Evolutionary conservation across 2,113 vertebrate species (phyloP), one percentile per base, ranked within the genome.

Genomic region (Labeo catla): DNA sequence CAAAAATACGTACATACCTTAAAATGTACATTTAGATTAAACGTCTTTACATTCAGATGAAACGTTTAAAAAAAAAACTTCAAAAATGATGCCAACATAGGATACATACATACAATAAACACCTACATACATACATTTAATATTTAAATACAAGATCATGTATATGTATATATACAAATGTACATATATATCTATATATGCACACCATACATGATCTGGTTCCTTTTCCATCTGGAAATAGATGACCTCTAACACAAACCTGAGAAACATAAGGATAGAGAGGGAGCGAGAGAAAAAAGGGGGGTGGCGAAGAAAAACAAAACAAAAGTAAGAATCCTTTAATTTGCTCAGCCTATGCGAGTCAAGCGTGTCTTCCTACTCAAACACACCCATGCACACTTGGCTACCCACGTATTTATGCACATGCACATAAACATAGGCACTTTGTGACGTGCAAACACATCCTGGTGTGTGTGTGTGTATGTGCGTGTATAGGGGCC

Each of bases 351-450:
- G 84, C 52, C 73, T 39, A 77, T 85, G 39, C 63, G 68, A 86
- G 45, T 76, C 78, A 86, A 66, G 72, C 80, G 23, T 76, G 70
- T 65, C 86, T 74, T 74, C 77, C 77, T 45, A 88, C 83, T 59
- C 54, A 82, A 68, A 81, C 78, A 79, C 77, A 16, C 87, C 83
- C 83, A 76, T 72, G 61, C 45, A 88, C 50, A 84, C 65, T 70
- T 63, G 52, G 28, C 39, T 77, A 34, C 83, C 63, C 81, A 77
- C 74, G 36, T 83, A 79, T 49, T 36, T 78, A 54, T 65, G 47
- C 74, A 63, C 76, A 80, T 50, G 57, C 59, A 83, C 21, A 83
- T 15, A 68, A 43, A 83, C 47, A 76, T 50, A 78, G 80, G 52
- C 61, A 54, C n/a, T 43, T 13, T 70, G 63, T 82, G 81, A 85